Conservation (phyloP, 92 coral and sea anemone genomes). For the Bergia sp. region DNA sequence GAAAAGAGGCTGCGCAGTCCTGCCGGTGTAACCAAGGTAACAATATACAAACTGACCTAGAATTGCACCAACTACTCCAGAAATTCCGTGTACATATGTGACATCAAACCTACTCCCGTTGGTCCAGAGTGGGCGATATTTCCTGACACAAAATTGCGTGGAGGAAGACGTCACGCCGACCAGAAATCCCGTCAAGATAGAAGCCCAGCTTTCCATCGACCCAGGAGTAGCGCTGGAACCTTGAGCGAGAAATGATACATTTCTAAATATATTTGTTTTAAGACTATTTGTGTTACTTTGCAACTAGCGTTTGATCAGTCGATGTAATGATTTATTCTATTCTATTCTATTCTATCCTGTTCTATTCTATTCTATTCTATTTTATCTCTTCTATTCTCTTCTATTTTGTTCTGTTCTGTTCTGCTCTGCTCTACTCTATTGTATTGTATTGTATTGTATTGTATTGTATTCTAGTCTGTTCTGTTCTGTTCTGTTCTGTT, state of each 20-base stretch:
- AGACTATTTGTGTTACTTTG: background rate
- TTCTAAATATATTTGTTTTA: background rate
- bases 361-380: too few relatives aligned
- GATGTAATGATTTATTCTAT: too few relatives aligned
- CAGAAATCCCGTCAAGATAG: conserved; percentile 72
- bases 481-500: too few relatives aligned
- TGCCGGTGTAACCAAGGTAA: too few relatives aligned
- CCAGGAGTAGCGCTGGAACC: conserved; percentile 86
- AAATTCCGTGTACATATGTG: conserved; percentile 80
- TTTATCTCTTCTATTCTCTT: too few relatives aligned
- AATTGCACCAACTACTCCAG: conserved; percentile 82
- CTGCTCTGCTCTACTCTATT: too few relatives aligned
- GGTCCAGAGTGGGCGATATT: conserved; percentile 71
- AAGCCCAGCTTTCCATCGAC: conserved; percentile 87
- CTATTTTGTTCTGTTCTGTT: too few relatives aligned
- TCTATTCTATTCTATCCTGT: too few relatives aligned
- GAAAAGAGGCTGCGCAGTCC: too few relatives aligned
- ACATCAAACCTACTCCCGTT: conserved; percentile 74
- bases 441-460: too few relatives aligned
- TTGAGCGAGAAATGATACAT: conserved; percentile 19
- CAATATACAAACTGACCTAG: conserved; percentile 59
- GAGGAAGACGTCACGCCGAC: conserved; percentile 74
- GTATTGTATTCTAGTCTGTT: too few relatives aligned
- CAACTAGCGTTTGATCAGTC: too few relatives aligned
- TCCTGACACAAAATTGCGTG: conserved; percentile 60